A percentile compares a stretch with the other conserved stretches of the same genome.
phyloP scores from a whole-genome alignment of 2,888 invertebrate species.

The Cerastis rubricosa region DNA sequence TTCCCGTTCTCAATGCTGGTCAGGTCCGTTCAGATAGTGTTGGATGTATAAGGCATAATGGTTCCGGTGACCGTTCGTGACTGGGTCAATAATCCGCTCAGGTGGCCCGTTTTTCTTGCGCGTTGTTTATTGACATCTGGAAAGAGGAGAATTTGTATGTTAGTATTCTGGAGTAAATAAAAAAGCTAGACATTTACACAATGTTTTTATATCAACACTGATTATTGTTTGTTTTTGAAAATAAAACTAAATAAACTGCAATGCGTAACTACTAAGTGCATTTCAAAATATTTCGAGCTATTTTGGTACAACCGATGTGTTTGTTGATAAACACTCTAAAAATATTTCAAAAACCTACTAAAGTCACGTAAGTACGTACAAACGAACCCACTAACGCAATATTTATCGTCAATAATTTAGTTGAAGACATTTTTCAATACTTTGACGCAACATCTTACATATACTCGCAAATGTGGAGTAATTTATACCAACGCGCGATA shows the following conservation, averaged over 20 bases:
- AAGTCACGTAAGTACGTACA: not conserved
- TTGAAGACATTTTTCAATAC: constrained; percentile 48
- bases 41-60: constrained; percentile 89
- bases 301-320: not conserved
- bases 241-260: not conserved
- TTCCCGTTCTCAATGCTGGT: constrained; percentile 82
- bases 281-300: not conserved
- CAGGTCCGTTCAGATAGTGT: constrained; percentile 85
- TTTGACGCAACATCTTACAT: constrained; percentile 49
- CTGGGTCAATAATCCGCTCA: constrained; percentile 84
- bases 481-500: constrained; percentile 53
- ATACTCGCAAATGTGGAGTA: constrained; percentile 50
- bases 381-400: not conserved
- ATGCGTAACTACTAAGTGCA: not conserved
- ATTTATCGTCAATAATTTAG: constrained; percentile 18
- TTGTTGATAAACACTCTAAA: not conserved
- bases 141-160: constrained; percentile 76
- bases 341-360: constrained; percentile 35
- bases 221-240: constrained; percentile 15
- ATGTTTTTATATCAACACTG: not conserved
- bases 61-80: constrained; percentile 86
- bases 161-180: constrained; percentile 16
- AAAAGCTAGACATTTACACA: not conserved
- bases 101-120: constrained; percentile 77
- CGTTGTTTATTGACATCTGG: constrained; percentile 82